Percentiles rank a stretch among this genome's conserved stretches.
These are phyloP conservation scores for Lycophotia porphyrea DNA, from an alignment of 2,888 invertebrate genomes.

Conservation along the genomic window DNA sequence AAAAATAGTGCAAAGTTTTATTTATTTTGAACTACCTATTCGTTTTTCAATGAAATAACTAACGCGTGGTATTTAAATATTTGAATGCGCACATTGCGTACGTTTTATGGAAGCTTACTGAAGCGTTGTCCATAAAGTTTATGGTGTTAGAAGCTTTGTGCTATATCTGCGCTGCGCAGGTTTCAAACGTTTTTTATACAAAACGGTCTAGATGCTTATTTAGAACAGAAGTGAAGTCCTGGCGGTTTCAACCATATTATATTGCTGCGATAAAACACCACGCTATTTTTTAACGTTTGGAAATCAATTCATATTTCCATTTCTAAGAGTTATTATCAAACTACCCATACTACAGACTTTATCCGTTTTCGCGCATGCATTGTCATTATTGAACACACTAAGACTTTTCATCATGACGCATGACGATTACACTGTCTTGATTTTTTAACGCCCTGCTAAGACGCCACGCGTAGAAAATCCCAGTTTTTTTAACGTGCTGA, in stretches of 20 bases:
- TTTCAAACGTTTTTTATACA: slow-evolving; percentile 33
- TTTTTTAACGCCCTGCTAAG: neutral
- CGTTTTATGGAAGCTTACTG: slow-evolving; percentile 20
- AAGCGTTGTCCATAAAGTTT: slow-evolving; percentile 42
- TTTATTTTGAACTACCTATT: neutral
- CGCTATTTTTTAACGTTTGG: neutral
- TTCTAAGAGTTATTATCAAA: neutral
- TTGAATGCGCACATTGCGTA: slow-evolving; percentile 17
- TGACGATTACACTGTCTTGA: neutral
- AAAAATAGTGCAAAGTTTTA: no score
- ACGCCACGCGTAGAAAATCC: neutral
- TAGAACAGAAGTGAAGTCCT: neutral
- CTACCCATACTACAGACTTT: neutral
- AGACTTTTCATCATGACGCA: no score
- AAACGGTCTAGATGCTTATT: slow-evolving; percentile 1
- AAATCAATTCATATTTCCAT: neutral
- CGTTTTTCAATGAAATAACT: slow-evolving; percentile 19
- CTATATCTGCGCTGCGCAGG: slow-evolving; percentile 29
- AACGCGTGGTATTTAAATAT: slow-evolving; percentile 9
- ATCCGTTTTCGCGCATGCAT: neutral
- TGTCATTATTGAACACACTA: neutral
- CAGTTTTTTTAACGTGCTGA: neutral
- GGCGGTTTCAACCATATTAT: neutral
- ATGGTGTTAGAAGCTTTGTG: slow-evolving; percentile 39
- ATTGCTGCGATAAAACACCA: neutral